Evolutionary conservation across 2,888 invertebrate genomes (phyloP), one percentile per base, ranked within the genome.

Genomic region (Parelbella ahira): DNA sequence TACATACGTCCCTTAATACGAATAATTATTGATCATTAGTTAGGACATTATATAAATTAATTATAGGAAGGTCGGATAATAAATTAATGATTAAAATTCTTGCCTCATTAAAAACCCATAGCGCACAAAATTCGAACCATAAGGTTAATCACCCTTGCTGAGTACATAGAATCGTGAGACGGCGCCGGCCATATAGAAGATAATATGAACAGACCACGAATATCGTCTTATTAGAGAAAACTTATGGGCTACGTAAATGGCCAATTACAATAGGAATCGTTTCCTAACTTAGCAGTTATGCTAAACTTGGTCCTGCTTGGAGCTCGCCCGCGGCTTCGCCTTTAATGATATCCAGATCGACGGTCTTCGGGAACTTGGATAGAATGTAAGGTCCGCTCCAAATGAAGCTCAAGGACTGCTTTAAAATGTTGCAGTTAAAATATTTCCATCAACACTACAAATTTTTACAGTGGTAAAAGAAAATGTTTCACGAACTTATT

Each of bases 141-240:
- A 39, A 45, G 37, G 36, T 45, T 44, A 44, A 48, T 41, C 42
- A 37, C 39, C 43, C 28, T 42, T 45, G 46, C 46, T 44, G 47
- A 53, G 47, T 47, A 48, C 45, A 37, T 44, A 44, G 47, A 59
- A 52, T 63, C 60, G 62, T 62, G 62, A 63, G 56, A 50, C 54
- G 46, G 50, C 47, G 45, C 44, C 44, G 48, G 60, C 56, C 58
- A 60, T 59, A 53, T 54, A 50, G 49, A 48, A 49, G 59, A 63
- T 57, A 55, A 53, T 56, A 59, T 58, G 60, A 63, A 63, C 60
- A 56, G 58, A 59, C 57, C 49, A 50, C 56, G 54, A 61, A 64
- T 68, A 70, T 64, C 59, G 56, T 57, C 63, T 64, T 60, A 71
- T 75, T 72, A 72, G 58, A 58, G 52, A 57, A 53, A 61, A 72